Base-by-base conservation (phyloP, 2,797 vertebrate species). In the Spinus olivaceus region DNA sequence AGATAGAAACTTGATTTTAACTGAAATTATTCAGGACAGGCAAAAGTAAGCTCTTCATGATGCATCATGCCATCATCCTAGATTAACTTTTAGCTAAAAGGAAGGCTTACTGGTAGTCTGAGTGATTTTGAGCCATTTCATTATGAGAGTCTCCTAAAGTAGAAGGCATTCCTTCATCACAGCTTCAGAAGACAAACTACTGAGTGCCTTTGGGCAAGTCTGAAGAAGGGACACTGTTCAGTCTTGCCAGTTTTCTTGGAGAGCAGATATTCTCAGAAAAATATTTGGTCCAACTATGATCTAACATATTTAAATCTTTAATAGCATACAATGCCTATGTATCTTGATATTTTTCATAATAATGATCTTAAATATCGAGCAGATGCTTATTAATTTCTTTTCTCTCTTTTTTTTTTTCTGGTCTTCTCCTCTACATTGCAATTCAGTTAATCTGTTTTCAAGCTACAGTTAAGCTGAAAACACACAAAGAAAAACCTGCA, bases 401-500 rank as follows among this genome's bases (percentile, higher is more conserved):
- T 54, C 20, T 50, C 21, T 63, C 20, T 35, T 37, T 65, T 37
- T 35, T 35, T 74, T 69, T 57, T 65, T 32, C 37, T 46, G 15
- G 6, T 39, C 33, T 54, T 81, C 51, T 80, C n/a, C 60, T 77
- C 73, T 81, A 69, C 33, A 41, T 1, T 30, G 35, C 50, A 56
- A 53, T 70, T 88, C 4, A 5, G 54, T 89, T 87, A 12, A 65
- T 63, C 66, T 32, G 2, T 76, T 94, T 92, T 84, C 73, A 92
- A 90, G 76, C 70, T 91, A 72, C 80, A 72, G 42, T 88, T 92
- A 81, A 92, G 56, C 80, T 94, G 93, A 72, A 94, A 96, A 79
- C 56, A 81, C 57, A 95, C 80, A 81, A 84, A 83, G 70, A 41
- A 66, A 81, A 88, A 90, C 95, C 54, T 96, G 96, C 73, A 92